Evolutionary conservation across 2,113 vertebrate species (phyloP).

Genomic region (Channa argus): DNA sequence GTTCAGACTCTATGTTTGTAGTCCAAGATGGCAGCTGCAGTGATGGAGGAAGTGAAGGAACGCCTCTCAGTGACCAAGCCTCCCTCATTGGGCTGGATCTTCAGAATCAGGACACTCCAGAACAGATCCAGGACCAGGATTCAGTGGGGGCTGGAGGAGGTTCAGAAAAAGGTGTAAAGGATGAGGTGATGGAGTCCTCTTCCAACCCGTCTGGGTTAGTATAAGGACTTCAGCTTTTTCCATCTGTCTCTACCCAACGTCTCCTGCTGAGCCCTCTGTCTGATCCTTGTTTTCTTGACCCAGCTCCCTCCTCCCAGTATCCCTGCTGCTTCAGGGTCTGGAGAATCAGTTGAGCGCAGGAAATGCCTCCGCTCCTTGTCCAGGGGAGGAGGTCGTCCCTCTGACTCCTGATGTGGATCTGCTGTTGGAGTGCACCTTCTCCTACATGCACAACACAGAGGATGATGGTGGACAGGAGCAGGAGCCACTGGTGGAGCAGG

Average conservation of each 20-base stretch:
- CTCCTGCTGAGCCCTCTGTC: neutral
- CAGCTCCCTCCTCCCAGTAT: conserved; percentile 31
- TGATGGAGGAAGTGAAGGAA: conserved; percentile 82
- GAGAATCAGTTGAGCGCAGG: conserved; percentile 30
- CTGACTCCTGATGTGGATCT: conserved; percentile 81
- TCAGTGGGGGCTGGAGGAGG: neutral
- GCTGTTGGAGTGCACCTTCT: conserved; percentile 83
- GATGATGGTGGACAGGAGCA: conserved; percentile 45
- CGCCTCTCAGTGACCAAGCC: conserved; percentile 80
- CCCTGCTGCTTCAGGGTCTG: conserved; percentile 42
- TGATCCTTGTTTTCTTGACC: neutral
- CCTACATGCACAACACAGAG: conserved; percentile 76
- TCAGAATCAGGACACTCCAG: conserved; percentile 81
- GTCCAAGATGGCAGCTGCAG: conserved; percentile 72
- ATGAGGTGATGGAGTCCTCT: conserved; percentile 1
- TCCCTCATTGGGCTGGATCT: conserved; percentile 83
- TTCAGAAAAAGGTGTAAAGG: neutral
- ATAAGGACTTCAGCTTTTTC: too few species aligned
- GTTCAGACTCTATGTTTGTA: conserved; percentile 78
- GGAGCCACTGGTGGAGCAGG: conserved; percentile 52
- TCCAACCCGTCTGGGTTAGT: conserved; percentile 34
- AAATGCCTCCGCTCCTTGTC: neutral
- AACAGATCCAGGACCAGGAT: conserved; percentile 51
- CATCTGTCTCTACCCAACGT: neutral
- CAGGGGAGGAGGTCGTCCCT: conserved; percentile 16